Base-by-base conservation (phyloP, 2,797 vertebrate species). In the Xiphorhynchus erythropygius region DNA sequence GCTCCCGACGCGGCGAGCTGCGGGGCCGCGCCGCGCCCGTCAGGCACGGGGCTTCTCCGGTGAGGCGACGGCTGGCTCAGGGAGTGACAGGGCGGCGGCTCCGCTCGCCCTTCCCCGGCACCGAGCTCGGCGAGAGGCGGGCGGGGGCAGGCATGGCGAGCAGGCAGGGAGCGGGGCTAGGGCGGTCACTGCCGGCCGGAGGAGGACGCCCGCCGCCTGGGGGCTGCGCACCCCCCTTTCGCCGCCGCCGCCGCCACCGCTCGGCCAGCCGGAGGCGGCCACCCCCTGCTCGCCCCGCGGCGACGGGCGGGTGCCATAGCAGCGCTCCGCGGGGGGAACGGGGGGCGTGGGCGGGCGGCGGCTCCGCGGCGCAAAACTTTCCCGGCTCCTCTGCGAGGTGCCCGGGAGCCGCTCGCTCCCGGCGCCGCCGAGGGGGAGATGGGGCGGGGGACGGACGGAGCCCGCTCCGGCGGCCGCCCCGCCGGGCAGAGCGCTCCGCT, bases 61-160 rank as follows among this genome's bases (percentile, higher is more conserved):
- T 8, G 74, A 89, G 78, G 84, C 69, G 74, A 82, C 44, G 84
- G 69, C 90, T 71, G 90, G 74, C 57, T 95, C 67, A 93, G 74
- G 65, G 87, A 84, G 90, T 23, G 95, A 79, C 79, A 18, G 71
- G 87, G 90, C 83, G 83, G 77, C 5, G 60, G 68, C 62, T 76
- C 59, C 19, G 35, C 35, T 70, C 74, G 25, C 42, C 77, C 57
- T 80, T 87, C 90, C 85, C 86, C 63, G 21, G 88, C 32, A 84
- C 94, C 65, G 79, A 35, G 47, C 80, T 85, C 69, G 11, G 85
- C 65, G 83, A 87, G 53, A 64, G 63, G 77, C 79, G 25, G 81
- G 93, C 86, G 27, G 90, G 44, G 59, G 73, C 24, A 94, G 39
- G 82, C 93, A 95, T 78, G 96, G 87, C 49, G 89, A 89, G 92